Evolutionary conservation across 2,797 vertebrate species (phyloP).

Genomic region (Atherinosoma microstoma): DNA sequence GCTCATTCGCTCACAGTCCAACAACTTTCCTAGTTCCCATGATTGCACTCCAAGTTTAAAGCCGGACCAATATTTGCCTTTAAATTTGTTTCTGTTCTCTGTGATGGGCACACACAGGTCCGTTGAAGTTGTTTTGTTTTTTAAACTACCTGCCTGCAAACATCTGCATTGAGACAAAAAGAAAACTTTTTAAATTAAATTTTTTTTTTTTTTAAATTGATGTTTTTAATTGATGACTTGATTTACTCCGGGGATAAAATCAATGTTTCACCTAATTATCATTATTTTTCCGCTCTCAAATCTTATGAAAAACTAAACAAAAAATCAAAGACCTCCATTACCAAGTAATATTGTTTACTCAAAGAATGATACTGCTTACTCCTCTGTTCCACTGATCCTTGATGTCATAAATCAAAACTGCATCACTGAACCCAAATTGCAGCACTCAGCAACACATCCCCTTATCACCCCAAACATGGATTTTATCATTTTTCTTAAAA

Average conservation of each 20-base stretch:
- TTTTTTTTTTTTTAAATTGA: not conserved
- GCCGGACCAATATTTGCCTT: not conserved
- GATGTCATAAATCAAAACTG: slow-evolving; percentile 5
- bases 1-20: slow-evolving; percentile 27
- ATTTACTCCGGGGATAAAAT: not conserved
- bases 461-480: not conserved
- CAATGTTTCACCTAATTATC: not conserved
- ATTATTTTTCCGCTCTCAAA: not conserved
- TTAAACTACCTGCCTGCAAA: not conserved
- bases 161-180: not conserved
- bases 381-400: not conserved
- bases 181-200: no score
- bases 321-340: not conserved
- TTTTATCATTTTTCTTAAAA: not conserved
- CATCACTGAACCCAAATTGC: not conserved
- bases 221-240: not conserved
- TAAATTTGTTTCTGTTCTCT: not conserved
- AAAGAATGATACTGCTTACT: not conserved
- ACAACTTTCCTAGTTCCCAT: not conserved
- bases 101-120: not conserved
- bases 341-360: not conserved
- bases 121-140: not conserved
- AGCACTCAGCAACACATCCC: not conserved
- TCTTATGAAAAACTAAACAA: not conserved
- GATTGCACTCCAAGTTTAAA: not conserved